Base-by-base conservation (phyloP, 2,888 invertebrate species). In the Trichopria drosophilae region DNA sequence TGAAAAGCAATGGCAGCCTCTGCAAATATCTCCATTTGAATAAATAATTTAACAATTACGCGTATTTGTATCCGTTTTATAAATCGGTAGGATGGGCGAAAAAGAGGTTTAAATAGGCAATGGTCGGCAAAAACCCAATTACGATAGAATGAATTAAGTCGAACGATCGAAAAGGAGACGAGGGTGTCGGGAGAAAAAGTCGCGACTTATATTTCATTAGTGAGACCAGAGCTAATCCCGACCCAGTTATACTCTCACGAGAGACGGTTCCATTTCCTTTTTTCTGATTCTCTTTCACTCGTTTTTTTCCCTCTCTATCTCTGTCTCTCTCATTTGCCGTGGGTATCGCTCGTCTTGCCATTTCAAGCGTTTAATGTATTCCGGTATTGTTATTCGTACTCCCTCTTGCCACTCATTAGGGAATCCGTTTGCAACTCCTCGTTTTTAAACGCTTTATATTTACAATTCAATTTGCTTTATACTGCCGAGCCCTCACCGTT, bases 391-490 rank as follows among this genome's bases (percentile, higher is more conserved):
- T 66, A 65, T 66, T 68, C 66, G 57, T 61, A 54, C 61, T 59
- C 62, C 57, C 61, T 57, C 61, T 61, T 42, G 57, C 61, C 60
- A 58, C 64, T 67, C 64, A 64, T 67, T 66, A 65, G 61, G 51
- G 57, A 67, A 66, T 65, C 64, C 64, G 64, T 65, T 66, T 63
- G 63, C 61, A 53, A 61, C 59, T 65, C 59, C 53, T 57, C 54
- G 62, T 66, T 69, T 69, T 69, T 66, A 64, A 69, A 66, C 60
- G 66, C 59, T 65, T 63, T 64, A 60, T 67, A 69, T 69, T 68
- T 69, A 68, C 67, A 68, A 69, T 68, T 69, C 68, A 68, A 69
- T 69, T 68, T 63, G 63, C 62, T 63, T 64, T 63, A 60, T 61
- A 59, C 55, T 45, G 54, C 49, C 52, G 50, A 50, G 46, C 28